A percentile compares a stretch with the other conserved stretches of the same genome.
Conservation (phyloP, 2,888 invertebrate species). For the Mythimna loreyi region DNA sequence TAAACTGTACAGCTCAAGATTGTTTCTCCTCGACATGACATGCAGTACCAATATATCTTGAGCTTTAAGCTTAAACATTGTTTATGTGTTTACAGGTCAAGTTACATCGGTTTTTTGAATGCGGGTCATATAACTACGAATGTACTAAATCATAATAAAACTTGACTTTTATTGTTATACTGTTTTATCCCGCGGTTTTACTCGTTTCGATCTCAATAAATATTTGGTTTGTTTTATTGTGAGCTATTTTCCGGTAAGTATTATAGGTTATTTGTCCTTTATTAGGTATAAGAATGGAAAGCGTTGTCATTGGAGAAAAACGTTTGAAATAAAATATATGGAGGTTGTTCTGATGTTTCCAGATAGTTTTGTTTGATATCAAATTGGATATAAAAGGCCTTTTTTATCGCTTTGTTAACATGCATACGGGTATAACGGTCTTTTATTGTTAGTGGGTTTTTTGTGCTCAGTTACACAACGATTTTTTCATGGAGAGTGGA, state of each 20-base stretch:
- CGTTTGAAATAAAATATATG: conserved; percentile 36
- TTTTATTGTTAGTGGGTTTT: conserved; percentile 9
- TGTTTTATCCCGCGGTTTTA: conserved; percentile 57
- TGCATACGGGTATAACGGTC: background rate
- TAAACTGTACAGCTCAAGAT: conserved; percentile 51
- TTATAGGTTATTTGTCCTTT: conserved; percentile 51
- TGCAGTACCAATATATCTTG: conserved; percentile 64
- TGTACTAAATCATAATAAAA: conserved; percentile 74
- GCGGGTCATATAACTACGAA: conserved; percentile 67
- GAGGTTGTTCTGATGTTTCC: conserved; percentile 30
- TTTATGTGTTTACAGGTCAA: conserved; percentile 53
- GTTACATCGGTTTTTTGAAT: conserved; percentile 49
- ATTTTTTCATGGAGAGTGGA: background rate
- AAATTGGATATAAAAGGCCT: conserved; percentile 20
- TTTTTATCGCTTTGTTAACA: conserved; percentile 30
- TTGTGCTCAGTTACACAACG: background rate
- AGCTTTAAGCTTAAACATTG: conserved; percentile 45
- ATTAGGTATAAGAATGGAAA: conserved; percentile 37
- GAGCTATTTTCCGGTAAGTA: conserved; percentile 38
- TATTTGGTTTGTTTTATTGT: conserved; percentile 60
- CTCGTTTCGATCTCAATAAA: conserved; percentile 64
- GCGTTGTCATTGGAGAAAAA: conserved; percentile 26
- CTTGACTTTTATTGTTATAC: conserved; percentile 72
- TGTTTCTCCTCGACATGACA: conserved; percentile 65
- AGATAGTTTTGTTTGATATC: conserved; percentile 40